These are phyloP conservation scores for Camponotus vicinus DNA, from an alignment of 1,140 invertebrate species.

Conservation along the genomic window DNA sequence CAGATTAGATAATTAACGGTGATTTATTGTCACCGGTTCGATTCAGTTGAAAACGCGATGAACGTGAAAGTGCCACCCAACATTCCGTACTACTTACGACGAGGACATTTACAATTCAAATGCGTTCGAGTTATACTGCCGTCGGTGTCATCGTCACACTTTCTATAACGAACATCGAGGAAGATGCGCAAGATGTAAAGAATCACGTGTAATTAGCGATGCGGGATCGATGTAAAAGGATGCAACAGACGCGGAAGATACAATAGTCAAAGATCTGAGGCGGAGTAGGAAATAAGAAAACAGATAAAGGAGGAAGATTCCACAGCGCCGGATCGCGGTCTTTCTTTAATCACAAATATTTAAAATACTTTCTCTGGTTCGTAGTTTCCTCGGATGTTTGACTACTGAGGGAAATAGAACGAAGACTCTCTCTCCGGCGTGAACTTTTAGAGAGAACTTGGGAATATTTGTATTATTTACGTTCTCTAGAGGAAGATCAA, in stretches of 20 bases:
- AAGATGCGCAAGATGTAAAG: not conserved
- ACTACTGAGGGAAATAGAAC: not conserved
- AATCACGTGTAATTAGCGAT: conserved; percentile 7
- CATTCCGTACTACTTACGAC: conserved; percentile 54
- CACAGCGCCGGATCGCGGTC: not conserved
- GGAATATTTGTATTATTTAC: conserved; percentile 21
- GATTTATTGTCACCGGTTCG: not conserved
- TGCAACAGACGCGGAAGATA: too few species aligned
- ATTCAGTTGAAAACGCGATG: conserved; percentile 18
- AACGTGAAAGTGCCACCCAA: conserved; percentile 49
- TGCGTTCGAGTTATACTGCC: conserved; percentile 57
- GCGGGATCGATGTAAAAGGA: not conserved
- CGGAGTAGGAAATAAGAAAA: conserved; percentile 16
- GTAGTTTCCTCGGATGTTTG: conserved; percentile 9
- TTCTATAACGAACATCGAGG: conserved; percentile 47
- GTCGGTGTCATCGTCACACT: conserved; percentile 60
- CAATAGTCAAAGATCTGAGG: conserved; percentile 3
- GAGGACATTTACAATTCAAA: conserved; percentile 64
- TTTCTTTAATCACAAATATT: conserved; percentile 55
- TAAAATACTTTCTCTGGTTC: conserved; percentile 56
- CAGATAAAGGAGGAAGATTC: not conserved
- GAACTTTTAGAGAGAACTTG: not conserved
- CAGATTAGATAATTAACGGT: conserved; percentile 1
- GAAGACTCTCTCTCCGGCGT: conserved; percentile 22
- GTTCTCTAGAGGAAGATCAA: not conserved